These are phyloP conservation scores for Cryptocephalus primarius DNA, from an alignment of 2,888 invertebrate species.

Conservation along the genomic window DNA sequence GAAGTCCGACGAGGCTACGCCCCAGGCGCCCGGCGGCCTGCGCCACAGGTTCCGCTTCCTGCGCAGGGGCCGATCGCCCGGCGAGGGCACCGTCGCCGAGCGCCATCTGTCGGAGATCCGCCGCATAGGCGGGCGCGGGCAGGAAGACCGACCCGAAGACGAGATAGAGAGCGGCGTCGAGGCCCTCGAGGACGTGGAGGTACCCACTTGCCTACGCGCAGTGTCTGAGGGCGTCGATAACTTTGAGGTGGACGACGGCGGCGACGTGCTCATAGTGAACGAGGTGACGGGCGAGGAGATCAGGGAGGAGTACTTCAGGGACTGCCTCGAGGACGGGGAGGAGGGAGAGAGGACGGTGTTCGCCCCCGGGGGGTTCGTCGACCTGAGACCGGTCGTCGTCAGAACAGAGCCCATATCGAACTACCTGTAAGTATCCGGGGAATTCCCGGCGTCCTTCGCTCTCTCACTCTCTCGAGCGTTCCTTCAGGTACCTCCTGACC, in stretches of 20 bases:
- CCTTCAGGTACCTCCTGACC: slow-evolving; percentile 15
- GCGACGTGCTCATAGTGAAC: slow-evolving; percentile 22
- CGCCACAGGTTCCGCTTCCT: slow-evolving; percentile 25
- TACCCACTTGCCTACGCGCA: too few relatives aligned
- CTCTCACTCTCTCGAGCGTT: too few relatives aligned
- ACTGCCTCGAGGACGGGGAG: slow-evolving; percentile 5
- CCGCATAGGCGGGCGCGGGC: slow-evolving; percentile 29
- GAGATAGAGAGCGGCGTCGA: slow-evolving; percentile 33
- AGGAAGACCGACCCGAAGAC: slow-evolving; percentile 25
- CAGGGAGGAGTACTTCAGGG: slow-evolving; percentile 9
- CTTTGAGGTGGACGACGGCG: slow-evolving; percentile 22
- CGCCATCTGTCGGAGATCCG: slow-evolving; percentile 26
- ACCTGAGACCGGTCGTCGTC: slow-evolving; percentile 20
- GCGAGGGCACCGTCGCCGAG: slow-evolving; percentile 22
- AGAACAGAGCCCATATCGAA: slow-evolving; percentile 5
- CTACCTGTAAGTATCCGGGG: slow-evolving; percentile 15
- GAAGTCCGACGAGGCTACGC: slow-evolving; percentile 2
- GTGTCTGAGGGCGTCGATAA: too few relatives aligned
- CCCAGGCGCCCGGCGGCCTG: slow-evolving; percentile 9
- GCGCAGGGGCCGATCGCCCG: slow-evolving; percentile 4
- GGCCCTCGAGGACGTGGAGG: slow-evolving; percentile 24
- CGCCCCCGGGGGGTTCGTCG: slow-evolving; percentile 31
- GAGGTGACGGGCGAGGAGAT: slow-evolving; percentile 22
- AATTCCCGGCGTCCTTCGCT: not conserved
- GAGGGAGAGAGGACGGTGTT: slow-evolving; percentile 20